phyloP scores from a whole-genome alignment of 1,140 invertebrate genomes.

The Nymphalis io region DNA sequence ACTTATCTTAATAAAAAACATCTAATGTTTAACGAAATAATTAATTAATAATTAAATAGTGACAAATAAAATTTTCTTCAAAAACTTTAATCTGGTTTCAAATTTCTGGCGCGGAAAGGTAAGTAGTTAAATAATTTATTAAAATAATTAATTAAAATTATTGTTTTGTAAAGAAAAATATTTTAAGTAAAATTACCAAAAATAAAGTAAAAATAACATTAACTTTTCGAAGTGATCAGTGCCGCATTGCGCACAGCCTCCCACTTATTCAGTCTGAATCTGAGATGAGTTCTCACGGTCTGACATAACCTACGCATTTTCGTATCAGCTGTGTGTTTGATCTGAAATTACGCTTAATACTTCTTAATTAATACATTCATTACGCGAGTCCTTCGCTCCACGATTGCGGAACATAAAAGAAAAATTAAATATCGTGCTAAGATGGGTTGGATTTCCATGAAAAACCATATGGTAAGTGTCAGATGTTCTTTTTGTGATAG shows the following conservation, averaged over 20 bases:
- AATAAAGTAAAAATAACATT: constrained; percentile 6
- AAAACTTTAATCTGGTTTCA: neutral
- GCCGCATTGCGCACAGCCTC: constrained; percentile 79
- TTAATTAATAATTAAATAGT: neutral
- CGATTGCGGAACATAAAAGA: constrained; percentile 61
- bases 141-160: neutral
- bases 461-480: constrained; percentile 74
- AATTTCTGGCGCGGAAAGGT: neutral
- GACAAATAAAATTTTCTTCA: neutral
- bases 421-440: constrained; percentile 65
- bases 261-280: constrained; percentile 70
- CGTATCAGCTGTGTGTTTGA: constrained; percentile 22
- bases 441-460: constrained; percentile 78
- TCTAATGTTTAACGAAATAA: neutral
- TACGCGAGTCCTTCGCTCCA: neutral
- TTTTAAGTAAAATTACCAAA: neutral
- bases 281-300: constrained; percentile 68
- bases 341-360: neutral
- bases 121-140: neutral
- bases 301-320: constrained; percentile 65
- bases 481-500: neutral
- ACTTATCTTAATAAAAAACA: neutral
- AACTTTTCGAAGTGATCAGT: constrained; percentile 54
- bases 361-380: constrained; percentile 1
- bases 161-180: neutral